Evolutionary conservation across 2,888 invertebrate genomes (phyloP), one percentile per base, ranked within the genome.

Genomic region (Octodonta nipae): DNA sequence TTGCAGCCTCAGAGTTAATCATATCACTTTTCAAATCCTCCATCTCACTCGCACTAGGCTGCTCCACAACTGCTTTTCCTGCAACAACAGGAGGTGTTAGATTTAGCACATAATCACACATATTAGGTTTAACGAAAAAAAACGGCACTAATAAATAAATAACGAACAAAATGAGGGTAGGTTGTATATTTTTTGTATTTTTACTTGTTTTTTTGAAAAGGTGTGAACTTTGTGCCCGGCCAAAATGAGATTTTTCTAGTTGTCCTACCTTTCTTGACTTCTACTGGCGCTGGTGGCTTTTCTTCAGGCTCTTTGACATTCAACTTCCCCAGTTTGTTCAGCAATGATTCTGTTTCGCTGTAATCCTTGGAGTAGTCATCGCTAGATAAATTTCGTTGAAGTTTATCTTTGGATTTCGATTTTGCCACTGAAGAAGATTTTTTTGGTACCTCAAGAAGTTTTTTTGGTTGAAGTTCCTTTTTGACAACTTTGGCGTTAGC

Each of bases 201-300:
- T 37, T 41, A 45, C 40, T 48, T 46, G 34, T 40, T 43, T 42
- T 42, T 47, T 34, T 53, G 46, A 35, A 49, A 45, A 20, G 48
- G 49, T 16, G 63, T 56, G 51, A 69, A 66, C 64, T 77, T 78
- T 45, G 78, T 77, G 51, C 76, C 77, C 47, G 75, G 75, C 66
- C 76, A 75, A 70, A 78, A 79, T 50, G 78, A 73, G 58, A 79
- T 79, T 63, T 75, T 76, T 67, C 74, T 71, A 57, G 66, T 67
- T 61, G 69, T 68, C 77, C 76, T 76, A 76, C 72, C 78, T 75
- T 77, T 71, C 40, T 45, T 40, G 27, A 17, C 22, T 5, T 40
- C 40, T 8, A 26, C 8, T 5, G 30, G 35, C 8, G 25, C 26
- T 6, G 36, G 13, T 13, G 28, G 27, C 8, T 22, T 26, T 4